These are phyloP conservation scores for Rhaphigaster nebulosa DNA, from an alignment of 2,888 invertebrate species.

Conservation along the genomic window DNA sequence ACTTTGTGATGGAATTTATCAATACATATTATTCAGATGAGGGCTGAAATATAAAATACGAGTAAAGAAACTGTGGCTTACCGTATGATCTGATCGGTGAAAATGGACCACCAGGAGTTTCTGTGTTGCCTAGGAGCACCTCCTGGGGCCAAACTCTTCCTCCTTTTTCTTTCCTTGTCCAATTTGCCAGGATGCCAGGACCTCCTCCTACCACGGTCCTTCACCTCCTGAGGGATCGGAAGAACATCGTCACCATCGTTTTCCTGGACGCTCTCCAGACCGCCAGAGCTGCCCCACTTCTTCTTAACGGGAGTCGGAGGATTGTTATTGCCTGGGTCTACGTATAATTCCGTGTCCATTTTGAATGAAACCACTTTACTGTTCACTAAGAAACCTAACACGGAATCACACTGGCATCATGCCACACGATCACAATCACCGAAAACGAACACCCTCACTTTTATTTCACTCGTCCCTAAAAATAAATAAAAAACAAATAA, in stretches of 20 bases:
- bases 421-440: conserved; percentile 48
- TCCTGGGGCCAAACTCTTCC: conserved; percentile 70
- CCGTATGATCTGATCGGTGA: conserved; percentile 74
- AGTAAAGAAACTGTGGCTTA: neutral
- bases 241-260: conserved; percentile 59
- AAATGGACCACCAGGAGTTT: conserved; percentile 91
- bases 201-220: conserved; percentile 73
- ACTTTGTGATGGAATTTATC: neutral
- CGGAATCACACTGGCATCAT: conserved; percentile 59
- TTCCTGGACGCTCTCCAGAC: conserved; percentile 63
- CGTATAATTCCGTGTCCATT: conserved; percentile 64
- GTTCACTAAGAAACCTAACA: conserved; percentile 55
- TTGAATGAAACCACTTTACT: conserved; percentile 43
- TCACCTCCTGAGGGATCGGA: conserved; percentile 67
- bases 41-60: neutral
- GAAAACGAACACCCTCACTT: conserved; percentile 36
- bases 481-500: conserved; percentile 47
- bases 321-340: conserved; percentile 64
- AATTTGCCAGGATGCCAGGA: conserved; percentile 75
- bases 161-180: conserved; percentile 73
- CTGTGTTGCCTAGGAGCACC: conserved; percentile 77
- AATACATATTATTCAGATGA: neutral
- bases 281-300: conserved; percentile 65
- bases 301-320: conserved; percentile 62
- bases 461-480: conserved; percentile 58